Evolutionary conservation across 2,888 invertebrate genomes (phyloP).

Genomic region (Schrankia costaestrigalis): DNA sequence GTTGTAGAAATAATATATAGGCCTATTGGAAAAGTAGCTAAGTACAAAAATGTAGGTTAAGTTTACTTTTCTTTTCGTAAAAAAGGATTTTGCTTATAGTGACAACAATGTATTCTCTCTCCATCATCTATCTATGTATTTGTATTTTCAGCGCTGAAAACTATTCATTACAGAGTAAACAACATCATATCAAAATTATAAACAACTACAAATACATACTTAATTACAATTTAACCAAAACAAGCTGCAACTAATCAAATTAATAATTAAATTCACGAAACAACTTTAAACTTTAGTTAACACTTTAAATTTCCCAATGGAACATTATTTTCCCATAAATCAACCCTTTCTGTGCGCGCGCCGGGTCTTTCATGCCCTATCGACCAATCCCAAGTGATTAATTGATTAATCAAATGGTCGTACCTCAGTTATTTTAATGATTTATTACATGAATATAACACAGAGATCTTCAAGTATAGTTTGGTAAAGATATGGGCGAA

Average conservation of each 20-base stretch:
- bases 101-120: too few species aligned
- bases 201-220: constrained; percentile 12
- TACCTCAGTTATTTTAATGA: constrained; percentile 70
- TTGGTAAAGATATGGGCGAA: constrained; percentile 22
- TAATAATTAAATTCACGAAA: constrained; percentile 43
- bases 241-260: constrained; percentile 29
- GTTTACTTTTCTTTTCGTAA: too few species aligned
- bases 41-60: too few species aligned
- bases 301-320: constrained; percentile 60
- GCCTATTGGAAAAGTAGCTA: too few species aligned
- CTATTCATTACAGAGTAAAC: too few species aligned
- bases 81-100: too few species aligned
- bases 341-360: constrained; percentile 53
- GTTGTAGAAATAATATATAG: too few species aligned
- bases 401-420: constrained; percentile 69
- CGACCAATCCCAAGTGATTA: constrained; percentile 70
- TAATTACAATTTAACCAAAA: constrained; percentile 20
- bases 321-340: constrained; percentile 75
- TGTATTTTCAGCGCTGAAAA: too few species aligned
- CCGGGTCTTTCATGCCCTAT: constrained; percentile 55
- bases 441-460: constrained; percentile 49
- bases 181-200: too few species aligned
- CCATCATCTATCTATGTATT: too few species aligned
- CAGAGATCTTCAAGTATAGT: constrained; percentile 30
- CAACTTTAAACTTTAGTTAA: constrained; percentile 46